Conservation (phyloP, 2,113 vertebrate genomes). For the Coracopsis vasa region DNA sequence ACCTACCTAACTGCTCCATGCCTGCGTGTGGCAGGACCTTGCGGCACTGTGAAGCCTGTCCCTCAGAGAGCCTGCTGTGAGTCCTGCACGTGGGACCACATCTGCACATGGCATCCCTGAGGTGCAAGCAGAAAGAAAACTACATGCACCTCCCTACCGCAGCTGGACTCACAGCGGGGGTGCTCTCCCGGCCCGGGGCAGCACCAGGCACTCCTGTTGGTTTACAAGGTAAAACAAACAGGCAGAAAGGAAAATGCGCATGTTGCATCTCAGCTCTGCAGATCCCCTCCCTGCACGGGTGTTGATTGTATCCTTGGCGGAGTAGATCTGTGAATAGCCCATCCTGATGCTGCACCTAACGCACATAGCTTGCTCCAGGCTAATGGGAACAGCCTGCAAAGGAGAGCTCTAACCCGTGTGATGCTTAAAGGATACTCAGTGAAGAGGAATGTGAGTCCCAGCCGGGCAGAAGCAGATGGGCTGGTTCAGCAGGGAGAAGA, state of each 20-base stretch:
- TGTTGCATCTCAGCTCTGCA: neutral
- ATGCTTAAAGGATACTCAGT: neutral
- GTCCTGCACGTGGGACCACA: neutral
- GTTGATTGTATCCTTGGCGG: neutral
- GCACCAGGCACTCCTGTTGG: neutral
- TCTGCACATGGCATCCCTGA: neutral
- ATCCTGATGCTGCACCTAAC: neutral
- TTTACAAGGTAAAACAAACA: neutral
- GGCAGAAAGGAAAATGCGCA: neutral
- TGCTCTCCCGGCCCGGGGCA: neutral
- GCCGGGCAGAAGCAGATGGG: neutral
- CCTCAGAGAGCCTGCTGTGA: neutral
- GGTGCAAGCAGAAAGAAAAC: neutral
- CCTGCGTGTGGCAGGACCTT: neutral
- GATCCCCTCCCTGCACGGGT: neutral
- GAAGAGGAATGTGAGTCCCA: neutral
- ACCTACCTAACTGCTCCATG: neutral
- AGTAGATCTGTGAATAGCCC: neutral
- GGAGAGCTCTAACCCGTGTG: neutral
- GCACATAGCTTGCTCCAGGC: neutral
- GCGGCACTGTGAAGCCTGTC: accelerated
- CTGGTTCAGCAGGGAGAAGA: neutral
- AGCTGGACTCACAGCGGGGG: neutral
- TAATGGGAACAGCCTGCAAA: neutral
- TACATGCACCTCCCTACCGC: neutral